phyloP scores from a whole-genome alignment of 2,113 vertebrate genomes.

The Phrynosoma platyrhinos region DNA sequence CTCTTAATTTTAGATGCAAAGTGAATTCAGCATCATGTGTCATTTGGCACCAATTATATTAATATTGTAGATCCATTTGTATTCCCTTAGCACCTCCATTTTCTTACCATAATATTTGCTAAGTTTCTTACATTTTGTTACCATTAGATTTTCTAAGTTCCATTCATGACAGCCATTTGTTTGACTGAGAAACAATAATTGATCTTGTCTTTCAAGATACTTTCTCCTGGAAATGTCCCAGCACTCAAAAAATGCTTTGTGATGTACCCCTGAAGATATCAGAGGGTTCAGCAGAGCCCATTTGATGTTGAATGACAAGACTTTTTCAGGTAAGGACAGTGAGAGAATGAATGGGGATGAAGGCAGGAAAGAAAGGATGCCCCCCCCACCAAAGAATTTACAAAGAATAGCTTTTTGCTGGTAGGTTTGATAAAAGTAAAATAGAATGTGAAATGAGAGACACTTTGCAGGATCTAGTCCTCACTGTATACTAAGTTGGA shows the following conservation, averaged over 20 bases:
- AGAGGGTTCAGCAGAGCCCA: background rate
- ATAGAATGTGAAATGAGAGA: slow-evolving; percentile 6
- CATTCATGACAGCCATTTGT: background rate
- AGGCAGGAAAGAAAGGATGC: background rate
- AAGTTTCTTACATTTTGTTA: background rate
- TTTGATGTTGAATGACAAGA: slow-evolving; percentile 18
- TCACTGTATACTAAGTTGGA: background rate
- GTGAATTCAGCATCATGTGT: background rate
- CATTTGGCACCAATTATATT: background rate
- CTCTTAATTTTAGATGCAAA: too few relatives aligned
- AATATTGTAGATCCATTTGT: background rate
- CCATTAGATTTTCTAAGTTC: background rate
- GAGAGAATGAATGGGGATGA: background rate
- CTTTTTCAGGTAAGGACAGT: background rate
- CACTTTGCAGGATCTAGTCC: background rate
- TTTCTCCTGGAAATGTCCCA: background rate
- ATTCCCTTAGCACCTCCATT: background rate
- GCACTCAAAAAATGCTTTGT: background rate
- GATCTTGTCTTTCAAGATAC: slow-evolving; percentile 9
- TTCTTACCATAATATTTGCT: background rate
- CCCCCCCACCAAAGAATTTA: background rate
- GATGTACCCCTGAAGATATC: slow-evolving; percentile 11
- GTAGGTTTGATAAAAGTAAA: background rate
- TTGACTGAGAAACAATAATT: background rate
- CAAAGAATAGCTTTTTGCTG: slow-evolving; percentile 14